Conservation (phyloP, 2,797 vertebrate genomes). For the Pogoniulus pusillus region DNA sequence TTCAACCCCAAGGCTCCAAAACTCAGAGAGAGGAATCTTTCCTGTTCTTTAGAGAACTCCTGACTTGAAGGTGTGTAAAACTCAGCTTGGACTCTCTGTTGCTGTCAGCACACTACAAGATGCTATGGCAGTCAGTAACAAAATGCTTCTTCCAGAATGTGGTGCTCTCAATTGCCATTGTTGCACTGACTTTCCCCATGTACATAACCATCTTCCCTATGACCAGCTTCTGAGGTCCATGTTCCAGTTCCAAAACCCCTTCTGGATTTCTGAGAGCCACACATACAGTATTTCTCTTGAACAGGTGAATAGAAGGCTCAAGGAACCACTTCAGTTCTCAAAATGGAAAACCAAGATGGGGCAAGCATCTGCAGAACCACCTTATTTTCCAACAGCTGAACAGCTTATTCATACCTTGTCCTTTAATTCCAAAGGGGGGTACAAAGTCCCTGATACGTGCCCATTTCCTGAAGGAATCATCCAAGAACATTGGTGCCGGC, state of each 20-base stretch:
- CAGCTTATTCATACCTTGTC: constrained; percentile 86
- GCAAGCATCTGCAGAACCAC: not conserved
- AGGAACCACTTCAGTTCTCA: not conserved
- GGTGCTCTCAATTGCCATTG: not conserved
- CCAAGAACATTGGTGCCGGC: constrained; percentile 93
- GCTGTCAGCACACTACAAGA: not conserved
- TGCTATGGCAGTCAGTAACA: not conserved
- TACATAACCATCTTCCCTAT: not conserved
- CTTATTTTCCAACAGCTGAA: not conserved
- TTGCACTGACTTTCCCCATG: not conserved
- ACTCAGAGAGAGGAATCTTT: not conserved
- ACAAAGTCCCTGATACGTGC: constrained; percentile 87
- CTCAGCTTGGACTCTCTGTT: not conserved
- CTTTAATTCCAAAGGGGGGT: constrained; percentile 95
- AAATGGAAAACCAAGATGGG: not conserved
- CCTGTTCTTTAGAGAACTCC: not conserved
- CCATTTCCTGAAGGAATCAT: constrained; percentile 89
- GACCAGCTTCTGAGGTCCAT: not conserved
- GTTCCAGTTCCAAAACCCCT: not conserved
- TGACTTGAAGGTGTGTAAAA: not conserved
- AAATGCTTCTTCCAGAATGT: not conserved
- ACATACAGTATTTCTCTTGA: not conserved
- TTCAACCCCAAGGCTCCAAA: not conserved
- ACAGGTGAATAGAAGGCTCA: not conserved
- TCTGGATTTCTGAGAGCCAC: not conserved